Base-by-base conservation (phyloP, 2,797 vertebrate species). In the Tenualosa ilisha region DNA sequence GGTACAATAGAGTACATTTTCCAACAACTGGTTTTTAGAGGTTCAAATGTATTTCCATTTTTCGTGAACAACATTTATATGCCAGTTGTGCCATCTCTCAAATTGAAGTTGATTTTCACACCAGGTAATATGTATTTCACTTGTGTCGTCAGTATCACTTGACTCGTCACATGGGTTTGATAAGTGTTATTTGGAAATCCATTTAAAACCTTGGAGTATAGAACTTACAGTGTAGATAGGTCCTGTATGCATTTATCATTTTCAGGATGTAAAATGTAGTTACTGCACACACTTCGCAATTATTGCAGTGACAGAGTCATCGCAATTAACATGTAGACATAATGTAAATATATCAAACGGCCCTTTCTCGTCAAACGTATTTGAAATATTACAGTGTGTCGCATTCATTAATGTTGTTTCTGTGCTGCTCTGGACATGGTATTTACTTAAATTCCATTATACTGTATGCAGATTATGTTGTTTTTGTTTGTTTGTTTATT, bases 311-410 rank as follows among this genome's bases (percentile, higher is more conserved):
- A 24, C 59, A 63, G 46, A 79, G 37, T 79, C 26, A 8, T 79
- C 72, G 26, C 72, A 15, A 46, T 75, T 37, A 43, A 75, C 20
- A 46, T 8, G 20, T 79, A 79, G 72, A 46, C 72, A 79, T 63
- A 24, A 63, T 79, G 72, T 79, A 46, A 79, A 79, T 79, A 79
- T 46, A 79, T 79, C 37, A 43, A 79, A 79, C 40, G 22, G 72
- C 20, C 72, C 72, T 79, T 79, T 40, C 72, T 20, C 11, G 72
- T 37, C 17, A 43, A 79, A 79, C 40, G 40, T 79, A 43, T 43
- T 72, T 72, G 17, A 79, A 40, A 46, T 79, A 20, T 40, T 46
- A 3, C 6, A 8, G 37, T 79, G 72, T 46, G 20, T 22, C 26
- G 37, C 40, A 43, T 46, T 79, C 72, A 40, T 63, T 63, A 63